Evolutionary conservation across 2,888 invertebrate genomes (phyloP).

Genomic region (Troides aeacus): DNA sequence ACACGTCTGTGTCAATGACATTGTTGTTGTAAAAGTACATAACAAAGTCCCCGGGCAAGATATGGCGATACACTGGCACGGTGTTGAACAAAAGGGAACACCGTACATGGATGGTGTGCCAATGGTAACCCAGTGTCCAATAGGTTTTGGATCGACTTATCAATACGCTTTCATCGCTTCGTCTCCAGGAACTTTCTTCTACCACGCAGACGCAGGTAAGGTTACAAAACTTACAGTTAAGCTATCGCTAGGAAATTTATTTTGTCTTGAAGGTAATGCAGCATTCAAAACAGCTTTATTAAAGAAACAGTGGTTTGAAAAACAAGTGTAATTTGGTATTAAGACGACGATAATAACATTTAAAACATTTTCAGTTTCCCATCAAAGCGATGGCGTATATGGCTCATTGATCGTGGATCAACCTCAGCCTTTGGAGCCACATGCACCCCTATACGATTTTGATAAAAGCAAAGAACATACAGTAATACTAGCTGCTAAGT

Average conservation of each 20-base stretch:
- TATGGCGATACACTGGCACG: slow-evolving; percentile 89
- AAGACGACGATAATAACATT: neutral
- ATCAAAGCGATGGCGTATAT: slow-evolving; percentile 81
- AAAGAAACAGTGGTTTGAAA: too few relatives aligned
- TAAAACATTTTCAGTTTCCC: slow-evolving; percentile 66
- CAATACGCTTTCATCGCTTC: slow-evolving; percentile 86
- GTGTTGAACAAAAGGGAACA: slow-evolving; percentile 80
- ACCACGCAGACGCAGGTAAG: slow-evolving; percentile 84
- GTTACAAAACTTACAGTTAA: neutral
- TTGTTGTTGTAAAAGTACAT: slow-evolving; percentile 85
- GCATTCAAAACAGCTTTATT: neutral
- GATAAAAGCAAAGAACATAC: slow-evolving; percentile 70
- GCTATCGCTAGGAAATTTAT: too few relatives aligned
- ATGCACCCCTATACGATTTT: slow-evolving; percentile 65
- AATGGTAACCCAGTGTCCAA: slow-evolving; percentile 88
- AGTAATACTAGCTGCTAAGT: slow-evolving; percentile 73
- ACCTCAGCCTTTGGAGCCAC: slow-evolving; percentile 64
- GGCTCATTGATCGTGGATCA: slow-evolving; percentile 80
- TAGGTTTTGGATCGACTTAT: slow-evolving; percentile 83
- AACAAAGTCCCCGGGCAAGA: slow-evolving; percentile 85
- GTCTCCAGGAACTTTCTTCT: slow-evolving; percentile 85
- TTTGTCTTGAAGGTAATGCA: too few relatives aligned
- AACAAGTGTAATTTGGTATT: too few relatives aligned
- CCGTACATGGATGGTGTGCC: slow-evolving; percentile 89
- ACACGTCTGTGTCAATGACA: slow-evolving; percentile 86